Conservation (phyloP, 2,113 vertebrate genomes). For the Corythoichthys intestinalis region DNA sequence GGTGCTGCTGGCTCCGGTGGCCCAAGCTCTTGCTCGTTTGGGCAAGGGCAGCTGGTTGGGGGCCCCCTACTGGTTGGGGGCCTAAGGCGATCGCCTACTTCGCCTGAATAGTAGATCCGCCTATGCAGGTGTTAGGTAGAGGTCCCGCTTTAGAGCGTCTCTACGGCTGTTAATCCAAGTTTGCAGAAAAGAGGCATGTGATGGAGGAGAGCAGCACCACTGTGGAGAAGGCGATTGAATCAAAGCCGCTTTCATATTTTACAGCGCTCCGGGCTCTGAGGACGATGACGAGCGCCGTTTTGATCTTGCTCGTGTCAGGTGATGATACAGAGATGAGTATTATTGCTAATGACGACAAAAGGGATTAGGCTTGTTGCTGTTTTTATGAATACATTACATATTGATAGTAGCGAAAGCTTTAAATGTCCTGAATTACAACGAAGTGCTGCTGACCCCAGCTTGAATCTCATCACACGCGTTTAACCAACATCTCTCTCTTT, state of each 20-base stretch:
- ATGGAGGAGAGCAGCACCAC: slow-evolving; percentile 18
- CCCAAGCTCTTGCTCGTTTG: too few species aligned
- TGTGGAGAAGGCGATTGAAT: not conserved
- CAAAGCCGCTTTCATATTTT: slow-evolving; percentile 26
- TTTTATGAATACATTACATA: slow-evolving; percentile 4
- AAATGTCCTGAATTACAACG: slow-evolving; percentile 12
- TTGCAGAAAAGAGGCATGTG: slow-evolving; percentile 15
- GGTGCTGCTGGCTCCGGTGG: too few species aligned
- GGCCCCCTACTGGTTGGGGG: too few species aligned
- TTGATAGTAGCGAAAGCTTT: slow-evolving; percentile 1
- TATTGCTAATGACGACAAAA: slow-evolving; percentile 2
- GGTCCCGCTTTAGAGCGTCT: slow-evolving; percentile 14
- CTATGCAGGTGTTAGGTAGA: slow-evolving; percentile 4
- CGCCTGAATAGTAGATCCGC: too few species aligned
- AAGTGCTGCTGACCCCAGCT: slow-evolving; percentile 43
- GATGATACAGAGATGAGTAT: not conserved
- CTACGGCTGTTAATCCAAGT: slow-evolving; percentile 5
- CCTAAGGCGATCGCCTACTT: too few species aligned
- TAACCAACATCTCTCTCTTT: slow-evolving; percentile 42
- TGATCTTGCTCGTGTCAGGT: not conserved
- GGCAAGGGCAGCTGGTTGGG: too few species aligned
- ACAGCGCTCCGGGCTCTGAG: slow-evolving; percentile 4
- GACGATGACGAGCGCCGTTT: slow-evolving; percentile 3
- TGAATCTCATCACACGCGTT: slow-evolving; percentile 41
- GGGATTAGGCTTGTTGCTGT: not conserved